Evolutionary conservation across 1,140 invertebrate species (phyloP), one percentile per base, ranked within the genome.

Genomic region (Conopomorpha cramerella): DNA sequence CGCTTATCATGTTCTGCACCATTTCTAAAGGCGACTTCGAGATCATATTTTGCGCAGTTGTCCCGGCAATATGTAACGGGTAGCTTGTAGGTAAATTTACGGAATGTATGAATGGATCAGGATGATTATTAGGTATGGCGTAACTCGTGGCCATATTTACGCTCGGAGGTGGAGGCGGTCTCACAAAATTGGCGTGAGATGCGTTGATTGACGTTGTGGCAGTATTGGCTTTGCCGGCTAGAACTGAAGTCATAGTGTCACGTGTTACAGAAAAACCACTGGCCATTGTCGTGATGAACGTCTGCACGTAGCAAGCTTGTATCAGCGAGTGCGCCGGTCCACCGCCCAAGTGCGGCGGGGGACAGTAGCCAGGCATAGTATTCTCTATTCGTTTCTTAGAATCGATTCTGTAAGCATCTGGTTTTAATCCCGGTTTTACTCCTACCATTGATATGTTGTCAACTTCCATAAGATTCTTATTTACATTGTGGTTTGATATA

Each of bases 1-100:
- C 89, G 43, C 87, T 89, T 13, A 90, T 88, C 11, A 90, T 86
- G 61, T 85, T 90, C 56, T 90, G 88, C 1, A 89, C 87, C 86
- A 89, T 89, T 73, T 90, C 88, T 13, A 90, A 52, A 2, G 88
- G 88, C 17, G 88, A 87, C 57, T 89, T 89, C 3, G 86, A 81
- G 30, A 84, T 78, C 58, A 79, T 68, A 41, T 64, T 77, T 45
- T 79, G 77, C 11, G 77, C 64, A 2, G 70, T 70, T 8, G 73
- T 76, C 1, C 77, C 77, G 12, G 77, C 74, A 30, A 78, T 71
- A 41, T 78, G 77, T 19, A 78, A 37, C 0, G 77, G 74, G 48
- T 79, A 79, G 37, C 72, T 77, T 3, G 73, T 67, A 1, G 77
- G 77, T 50, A 72, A 48, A 49, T 73, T 76, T 0, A 73, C 71